Evolutionary conservation across 2,113 vertebrate species (phyloP).

Genomic region (Colaptes auratus): DNA sequence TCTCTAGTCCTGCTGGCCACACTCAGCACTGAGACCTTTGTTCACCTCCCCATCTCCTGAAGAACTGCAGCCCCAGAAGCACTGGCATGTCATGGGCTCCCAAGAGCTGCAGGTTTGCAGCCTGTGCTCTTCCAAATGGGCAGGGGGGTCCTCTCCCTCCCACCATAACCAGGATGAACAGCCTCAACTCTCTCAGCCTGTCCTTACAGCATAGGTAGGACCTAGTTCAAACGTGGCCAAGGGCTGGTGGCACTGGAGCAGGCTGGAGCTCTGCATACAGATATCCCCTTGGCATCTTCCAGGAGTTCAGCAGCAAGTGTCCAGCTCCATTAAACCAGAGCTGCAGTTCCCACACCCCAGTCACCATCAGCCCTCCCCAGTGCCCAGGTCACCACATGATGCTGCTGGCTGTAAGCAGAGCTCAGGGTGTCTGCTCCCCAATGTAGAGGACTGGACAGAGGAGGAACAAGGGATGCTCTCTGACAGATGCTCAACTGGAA

Average conservation of each 20-base stretch:
- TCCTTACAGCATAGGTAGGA: neutral
- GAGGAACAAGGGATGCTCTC: neutral
- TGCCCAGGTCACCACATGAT: accelerated
- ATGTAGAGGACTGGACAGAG: neutral
- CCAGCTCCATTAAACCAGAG: neutral
- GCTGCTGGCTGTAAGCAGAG: neutral
- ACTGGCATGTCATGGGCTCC: accelerated
- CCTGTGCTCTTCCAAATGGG: too few species aligned
- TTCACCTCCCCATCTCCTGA: neutral
- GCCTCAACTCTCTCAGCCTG: neutral
- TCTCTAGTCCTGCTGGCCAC: too few species aligned
- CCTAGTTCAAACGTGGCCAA: neutral
- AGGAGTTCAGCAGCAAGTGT: neutral
- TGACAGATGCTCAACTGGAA: neutral
- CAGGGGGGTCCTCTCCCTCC: too few species aligned
- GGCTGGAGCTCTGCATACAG: neutral
- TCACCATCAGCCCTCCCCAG: neutral
- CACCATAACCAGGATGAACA: neutral
- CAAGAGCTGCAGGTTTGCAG: accelerated
- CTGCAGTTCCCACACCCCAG: accelerated
- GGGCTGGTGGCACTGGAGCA: neutral
- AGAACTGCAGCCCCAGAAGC: neutral
- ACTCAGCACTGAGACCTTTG: accelerated
- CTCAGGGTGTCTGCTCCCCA: neutral
- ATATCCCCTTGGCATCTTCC: neutral